Base-by-base conservation (phyloP, 64 coral and sea anemone species). In the Pocillopora damicornis region DNA sequence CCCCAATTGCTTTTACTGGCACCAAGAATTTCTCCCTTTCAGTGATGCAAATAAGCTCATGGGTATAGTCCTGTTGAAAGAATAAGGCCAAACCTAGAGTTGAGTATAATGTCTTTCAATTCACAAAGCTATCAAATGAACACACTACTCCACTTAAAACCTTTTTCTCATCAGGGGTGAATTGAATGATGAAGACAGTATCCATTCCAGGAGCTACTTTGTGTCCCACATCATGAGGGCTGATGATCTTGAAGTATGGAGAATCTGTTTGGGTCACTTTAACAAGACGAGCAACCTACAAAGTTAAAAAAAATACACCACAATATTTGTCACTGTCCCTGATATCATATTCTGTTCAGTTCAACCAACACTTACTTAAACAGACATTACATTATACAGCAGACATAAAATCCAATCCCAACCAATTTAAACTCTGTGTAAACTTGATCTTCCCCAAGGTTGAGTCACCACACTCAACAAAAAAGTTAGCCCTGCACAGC, bases 131-230 rank as follows among this genome's bases (percentile, higher is more conserved):
- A 51, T 51, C 42, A 51, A 51, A 51, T 51, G 22, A 9, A 56
- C 62, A 62, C 22, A 82, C 74, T 69, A 5, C 1, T 20, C 13
- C 4, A 79, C 25, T 74, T 20, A 66, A 51, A 60, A 95, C 93
- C 93, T 99, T 99, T 78, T 93, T 99, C 79, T 99, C 93, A 90
- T 99, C 97, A 88, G 97, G 93, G 58, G 87, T 99, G 57, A 99
- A 99, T 79, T 93, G 93, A 17, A 99, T 83, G 45, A 93, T 80
- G 67, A 99, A 99, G 1, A 79, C 78, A 60, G 88, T 99, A 59
- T 99, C 97, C 97, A 99, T 99, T 73, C 97, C 93, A 73, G 97
- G 97, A 59, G 97, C 97, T 75, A 99, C 97, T 73, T 99, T 99
- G 59, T 95, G 90, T 58, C 97, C 97, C 22, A 99, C 86, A 71